These are phyloP conservation scores for Pyrgus malvae DNA, from an alignment of 2,888 invertebrate genomes.

Conservation along the genomic window DNA sequence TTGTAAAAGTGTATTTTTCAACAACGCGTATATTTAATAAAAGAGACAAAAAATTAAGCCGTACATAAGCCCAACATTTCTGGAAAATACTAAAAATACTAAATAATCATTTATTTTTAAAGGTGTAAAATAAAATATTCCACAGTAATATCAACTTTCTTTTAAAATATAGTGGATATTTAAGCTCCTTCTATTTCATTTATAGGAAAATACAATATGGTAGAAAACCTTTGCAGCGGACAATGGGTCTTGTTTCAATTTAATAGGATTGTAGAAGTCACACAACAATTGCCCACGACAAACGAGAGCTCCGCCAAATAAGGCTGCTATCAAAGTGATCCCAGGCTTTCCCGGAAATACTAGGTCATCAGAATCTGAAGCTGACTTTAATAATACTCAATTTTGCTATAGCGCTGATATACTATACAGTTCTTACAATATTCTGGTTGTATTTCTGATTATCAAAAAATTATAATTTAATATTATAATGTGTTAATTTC, in stretches of 20 bases:
- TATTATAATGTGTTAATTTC: no score
- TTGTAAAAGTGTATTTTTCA: no score
- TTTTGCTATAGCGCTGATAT: not conserved
- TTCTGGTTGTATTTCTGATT: no score
- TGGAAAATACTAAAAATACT: no score
- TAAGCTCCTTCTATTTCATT: not conserved
- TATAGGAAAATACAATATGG: constrained; percentile 8
- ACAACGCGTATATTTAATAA: no score
- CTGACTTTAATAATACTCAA: constrained; percentile 17
- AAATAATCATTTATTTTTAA: no score
- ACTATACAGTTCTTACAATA: not conserved
- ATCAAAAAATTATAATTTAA: no score
- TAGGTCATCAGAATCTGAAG: constrained; percentile 13
- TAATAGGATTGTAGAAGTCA: constrained; percentile 26
- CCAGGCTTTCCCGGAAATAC: constrained; percentile 19
- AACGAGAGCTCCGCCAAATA: constrained; percentile 18
- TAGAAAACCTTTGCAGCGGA: constrained; percentile 19
- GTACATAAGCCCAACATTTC: no score
- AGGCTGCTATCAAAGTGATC: constrained; percentile 25
- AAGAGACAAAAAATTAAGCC: no score
- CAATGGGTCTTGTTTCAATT: constrained; percentile 20
- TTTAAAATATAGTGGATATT: not conserved
- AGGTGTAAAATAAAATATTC: no score
- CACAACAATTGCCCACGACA: constrained; percentile 21
- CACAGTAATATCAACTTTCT: no score